phyloP scores from a whole-genome alignment of 2,888 invertebrate genomes.

The Diploptera punctata region DNA sequence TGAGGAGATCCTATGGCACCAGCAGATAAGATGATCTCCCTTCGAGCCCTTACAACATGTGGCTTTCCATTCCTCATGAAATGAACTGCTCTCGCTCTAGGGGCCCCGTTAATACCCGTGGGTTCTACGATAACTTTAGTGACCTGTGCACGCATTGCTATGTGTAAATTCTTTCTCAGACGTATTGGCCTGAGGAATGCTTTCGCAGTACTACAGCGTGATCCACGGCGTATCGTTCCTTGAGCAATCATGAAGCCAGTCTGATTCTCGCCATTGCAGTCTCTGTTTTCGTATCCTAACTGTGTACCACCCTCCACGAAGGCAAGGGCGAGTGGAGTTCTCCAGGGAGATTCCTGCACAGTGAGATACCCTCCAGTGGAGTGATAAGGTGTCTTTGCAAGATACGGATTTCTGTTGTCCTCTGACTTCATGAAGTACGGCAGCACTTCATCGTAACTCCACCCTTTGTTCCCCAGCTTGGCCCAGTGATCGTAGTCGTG shows the following conservation, averaged over 20 bases:
- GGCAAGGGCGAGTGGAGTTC: conserved; percentile 80
- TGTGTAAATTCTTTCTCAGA: conserved; percentile 78
- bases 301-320: conserved; percentile 84
- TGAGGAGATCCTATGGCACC: conserved; percentile 91
- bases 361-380: conserved; percentile 80
- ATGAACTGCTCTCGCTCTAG: conserved; percentile 77
- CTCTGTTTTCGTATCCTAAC: conserved; percentile 80
- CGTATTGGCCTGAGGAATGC: conserved; percentile 84
- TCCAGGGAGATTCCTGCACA: conserved; percentile 80
- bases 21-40: conserved; percentile 85
- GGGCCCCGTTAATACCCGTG: conserved; percentile 52
- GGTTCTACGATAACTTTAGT: conserved; percentile 56
- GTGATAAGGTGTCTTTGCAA: conserved; percentile 77
- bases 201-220: conserved; percentile 87
- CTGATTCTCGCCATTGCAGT: conserved; percentile 82
- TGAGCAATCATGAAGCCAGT: conserved; percentile 91
- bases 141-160: conserved; percentile 78
- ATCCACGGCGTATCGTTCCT: conserved; percentile 82
- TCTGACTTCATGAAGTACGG: conserved; percentile 89
- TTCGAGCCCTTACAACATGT: conserved; percentile 71
- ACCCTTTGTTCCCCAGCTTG: conserved; percentile 80
- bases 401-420: conserved; percentile 85
- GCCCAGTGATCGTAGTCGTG: conserved; percentile 91
- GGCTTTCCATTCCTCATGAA: conserved; percentile 70
- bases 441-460: conserved; percentile 83